These are phyloP conservation scores for Euglossa dilemma DNA, from an alignment of 1,140 invertebrate species.

Conservation along the genomic window DNA sequence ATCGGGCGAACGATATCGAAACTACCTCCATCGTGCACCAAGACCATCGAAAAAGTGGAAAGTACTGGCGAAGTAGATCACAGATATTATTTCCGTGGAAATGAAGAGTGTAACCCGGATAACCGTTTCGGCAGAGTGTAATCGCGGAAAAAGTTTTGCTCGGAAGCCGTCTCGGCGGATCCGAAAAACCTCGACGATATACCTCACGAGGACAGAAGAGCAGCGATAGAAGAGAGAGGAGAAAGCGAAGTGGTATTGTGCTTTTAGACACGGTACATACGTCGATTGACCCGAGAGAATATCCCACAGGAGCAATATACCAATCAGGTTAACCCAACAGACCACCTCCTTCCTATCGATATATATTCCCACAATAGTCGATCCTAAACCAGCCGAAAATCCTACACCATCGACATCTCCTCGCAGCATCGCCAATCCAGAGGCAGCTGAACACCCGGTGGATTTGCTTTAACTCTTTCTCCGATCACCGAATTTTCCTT, in stretches of 20 bases:
- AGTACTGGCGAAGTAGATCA: background rate
- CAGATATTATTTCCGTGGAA: background rate
- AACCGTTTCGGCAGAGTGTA: slow-evolving; percentile 1
- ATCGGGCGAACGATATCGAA: no score
- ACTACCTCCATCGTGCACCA: no score
- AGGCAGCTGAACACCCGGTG: slow-evolving; percentile 30
- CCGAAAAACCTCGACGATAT: background rate
- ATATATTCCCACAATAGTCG: slow-evolving; percentile 56
- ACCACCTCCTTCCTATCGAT: slow-evolving; percentile 38
- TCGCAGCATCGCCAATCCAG: slow-evolving; percentile 29
- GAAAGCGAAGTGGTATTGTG: slow-evolving; percentile 5
- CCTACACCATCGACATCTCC: background rate
- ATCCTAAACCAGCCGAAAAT: slow-evolving; percentile 49
- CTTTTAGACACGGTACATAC: slow-evolving; percentile 36
- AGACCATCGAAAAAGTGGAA: background rate
- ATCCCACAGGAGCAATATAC: slow-evolving; percentile 62
- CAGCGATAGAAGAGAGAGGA: background rate
- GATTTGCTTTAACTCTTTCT: slow-evolving; percentile 37
- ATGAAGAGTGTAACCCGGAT: background rate
- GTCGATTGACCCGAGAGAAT: slow-evolving; percentile 51
- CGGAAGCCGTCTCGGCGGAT: background rate
- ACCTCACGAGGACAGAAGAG: background rate
- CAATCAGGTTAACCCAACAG: slow-evolving; percentile 54
- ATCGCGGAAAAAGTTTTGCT: background rate
- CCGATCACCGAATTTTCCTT: no score